phyloP scores from a whole-genome alignment of 2,113 vertebrate genomes.

The Hymenochirus boettgeri region DNA sequence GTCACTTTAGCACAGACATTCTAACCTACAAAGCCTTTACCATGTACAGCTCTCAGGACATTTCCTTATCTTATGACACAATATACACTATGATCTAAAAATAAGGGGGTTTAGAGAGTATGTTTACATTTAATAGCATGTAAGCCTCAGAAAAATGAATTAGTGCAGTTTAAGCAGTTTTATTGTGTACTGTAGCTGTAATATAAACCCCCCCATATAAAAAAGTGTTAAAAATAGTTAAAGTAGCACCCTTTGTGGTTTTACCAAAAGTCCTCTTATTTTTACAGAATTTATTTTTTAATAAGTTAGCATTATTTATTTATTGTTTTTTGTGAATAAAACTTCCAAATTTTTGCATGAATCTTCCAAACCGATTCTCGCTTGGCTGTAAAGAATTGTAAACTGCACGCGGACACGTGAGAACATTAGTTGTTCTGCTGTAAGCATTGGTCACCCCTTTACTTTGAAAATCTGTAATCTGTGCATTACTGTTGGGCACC shows the following conservation, averaged over 20 bases:
- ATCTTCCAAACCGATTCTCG: slow-evolving; percentile 83
- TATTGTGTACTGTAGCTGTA: neutral
- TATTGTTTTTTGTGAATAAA: slow-evolving; percentile 80
- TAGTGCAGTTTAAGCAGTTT: too few species aligned
- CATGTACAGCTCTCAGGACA: too few species aligned
- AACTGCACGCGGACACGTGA: slow-evolving; percentile 52
- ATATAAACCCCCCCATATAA: neutral
- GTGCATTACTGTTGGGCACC: slow-evolving; percentile 45
- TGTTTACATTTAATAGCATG: too few species aligned
- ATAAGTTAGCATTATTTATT: slow-evolving; percentile 15
- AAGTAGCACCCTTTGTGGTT: too few species aligned
- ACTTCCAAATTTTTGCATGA: slow-evolving; percentile 83
- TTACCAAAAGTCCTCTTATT: neutral
- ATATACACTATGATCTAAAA: too few species aligned
- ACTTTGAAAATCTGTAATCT: slow-evolving; percentile 58
- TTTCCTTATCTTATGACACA: too few species aligned
- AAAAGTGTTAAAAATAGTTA: too few species aligned
- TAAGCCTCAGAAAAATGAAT: neutral
- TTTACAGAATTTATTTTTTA: neutral
- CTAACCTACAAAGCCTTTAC: too few species aligned
- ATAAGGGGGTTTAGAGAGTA: too few species aligned
- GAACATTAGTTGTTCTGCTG: slow-evolving; percentile 52
- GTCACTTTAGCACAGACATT: too few species aligned
- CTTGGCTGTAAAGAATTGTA: slow-evolving; percentile 61
- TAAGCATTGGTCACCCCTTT: slow-evolving; percentile 56